Evolutionary conservation across 1,140 invertebrate genomes (phyloP).

Genomic region (Nixonia krombeini): DNA sequence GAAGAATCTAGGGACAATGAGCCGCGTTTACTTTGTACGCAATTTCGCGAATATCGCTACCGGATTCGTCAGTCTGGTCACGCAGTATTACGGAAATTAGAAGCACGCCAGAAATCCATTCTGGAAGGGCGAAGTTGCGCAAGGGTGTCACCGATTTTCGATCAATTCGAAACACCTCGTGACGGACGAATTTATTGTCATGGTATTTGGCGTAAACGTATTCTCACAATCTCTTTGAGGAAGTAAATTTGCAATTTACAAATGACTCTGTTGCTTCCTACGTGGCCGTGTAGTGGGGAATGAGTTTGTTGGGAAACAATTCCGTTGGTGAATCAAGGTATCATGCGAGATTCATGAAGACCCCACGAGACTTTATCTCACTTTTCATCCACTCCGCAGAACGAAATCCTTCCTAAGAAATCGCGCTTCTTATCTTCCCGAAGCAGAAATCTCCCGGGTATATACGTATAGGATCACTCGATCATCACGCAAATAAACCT

Average conservation of each 20-base stretch:
- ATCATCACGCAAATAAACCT: slow-evolving; percentile 51
- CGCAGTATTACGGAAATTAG: background rate
- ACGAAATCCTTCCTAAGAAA: slow-evolving; percentile 43
- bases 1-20: too few species aligned
- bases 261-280: too few species aligned
- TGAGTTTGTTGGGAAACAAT: slow-evolving; percentile 35
- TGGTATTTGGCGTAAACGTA: too few species aligned
- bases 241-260: too few species aligned
- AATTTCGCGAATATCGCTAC: too few species aligned
- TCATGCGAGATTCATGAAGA: slow-evolving; percentile 33
- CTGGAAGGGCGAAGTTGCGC: too few species aligned
- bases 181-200: too few species aligned
- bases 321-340: slow-evolving; percentile 24
- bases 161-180: too few species aligned
- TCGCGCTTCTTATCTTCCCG: slow-evolving; percentile 52
- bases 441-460: slow-evolving; percentile 47
- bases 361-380: slow-evolving; percentile 36
- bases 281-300: too few species aligned
- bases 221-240: too few species aligned
- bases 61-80: background rate
- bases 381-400: slow-evolving; percentile 31
- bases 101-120: background rate
- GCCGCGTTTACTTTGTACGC: too few species aligned
- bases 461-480: slow-evolving; percentile 48
- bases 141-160: too few species aligned